Evolutionary conservation across 1,140 invertebrate species (phyloP).

Genomic region (Drosophila lini): DNA sequence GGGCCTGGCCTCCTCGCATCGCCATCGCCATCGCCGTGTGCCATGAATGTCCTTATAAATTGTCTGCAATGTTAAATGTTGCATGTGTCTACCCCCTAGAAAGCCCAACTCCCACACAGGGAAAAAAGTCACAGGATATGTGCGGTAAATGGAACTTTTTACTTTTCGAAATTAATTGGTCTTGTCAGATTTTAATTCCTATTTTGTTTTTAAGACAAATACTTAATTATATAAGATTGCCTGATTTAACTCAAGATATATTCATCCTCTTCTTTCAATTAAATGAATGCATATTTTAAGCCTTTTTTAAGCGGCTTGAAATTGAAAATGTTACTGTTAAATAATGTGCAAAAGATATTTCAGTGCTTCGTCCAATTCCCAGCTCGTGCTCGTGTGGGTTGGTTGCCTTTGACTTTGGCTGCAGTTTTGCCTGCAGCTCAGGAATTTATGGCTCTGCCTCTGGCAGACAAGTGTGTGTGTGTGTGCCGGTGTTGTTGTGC

Average conservation of each 20-base stretch:
- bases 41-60: constrained; percentile 81
- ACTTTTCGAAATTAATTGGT: neutral
- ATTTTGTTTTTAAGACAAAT: too few relatives aligned
- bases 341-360: neutral
- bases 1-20: constrained; percentile 54
- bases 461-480: constrained; percentile 22
- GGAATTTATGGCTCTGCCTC: constrained; percentile 70
- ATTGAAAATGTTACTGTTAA: neutral
- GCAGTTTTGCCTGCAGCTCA: constrained; percentile 69
- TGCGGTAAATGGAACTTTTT: neutral
- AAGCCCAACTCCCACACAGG: constrained; percentile 3
- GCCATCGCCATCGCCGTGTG: constrained; percentile 59
- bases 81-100: constrained; percentile 55
- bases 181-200: neutral
- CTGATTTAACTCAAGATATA: neutral
- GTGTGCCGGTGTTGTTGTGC: constrained; percentile 9
- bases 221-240: too few relatives aligned
- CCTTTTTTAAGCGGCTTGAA: too few relatives aligned
- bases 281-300: too few relatives aligned
- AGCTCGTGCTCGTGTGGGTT: constrained; percentile 41
- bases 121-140: neutral
- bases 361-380: constrained; percentile 14
- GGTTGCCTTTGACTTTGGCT: constrained; percentile 63
- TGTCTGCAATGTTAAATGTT: constrained; percentile 82
- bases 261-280: neutral